Base-by-base conservation (phyloP, 1,140 invertebrate genomes). In the Cotesia glomerata region DNA sequence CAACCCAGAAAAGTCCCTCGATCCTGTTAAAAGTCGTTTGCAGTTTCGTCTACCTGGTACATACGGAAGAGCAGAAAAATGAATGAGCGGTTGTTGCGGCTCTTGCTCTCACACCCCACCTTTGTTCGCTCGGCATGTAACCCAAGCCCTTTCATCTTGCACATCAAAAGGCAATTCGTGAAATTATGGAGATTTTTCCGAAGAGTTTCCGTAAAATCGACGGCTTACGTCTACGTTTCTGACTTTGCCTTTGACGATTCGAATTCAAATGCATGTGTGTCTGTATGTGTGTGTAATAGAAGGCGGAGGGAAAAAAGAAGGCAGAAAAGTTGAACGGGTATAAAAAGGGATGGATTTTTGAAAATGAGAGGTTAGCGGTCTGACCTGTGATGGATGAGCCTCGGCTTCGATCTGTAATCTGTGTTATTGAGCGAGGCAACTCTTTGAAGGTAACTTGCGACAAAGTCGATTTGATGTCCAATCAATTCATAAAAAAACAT, bases 121-220 rank as follows among this genome's bases (percentile, higher is more conserved):
- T n/a, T n/a, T 67, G 73, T 51, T 49, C 64, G 56, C 56, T 69
- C 34, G 71, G 62, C 71, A 45, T 69, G 67, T 52, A 58, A 36
- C 14, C 72, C 52, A 62, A 35, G 76, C 74, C 76, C 83, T 86
- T 85, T 86, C 82, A 86, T 85, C 84, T 83, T 73, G 69, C 76
- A 84, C 83, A 84, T 86, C 83, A 84, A 85, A 86, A 85, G 81
- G 76, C 82, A 86, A 85, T 85, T 85, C 74, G 75, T 74, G 72
- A 84, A 86, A 85, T 85, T 86, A 86, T 85, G 85, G 81, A 82
- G 77, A 85, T 85, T 84, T 83, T 83, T 78, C 77, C 79, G 70
- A 83, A 81, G 81, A 83, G 81, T 84, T 81, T 78, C 73, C 39
- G 77, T 73, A 71, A 76, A 83, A 82, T 85, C 80, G 80, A 83